Evolutionary conservation across 2,888 invertebrate species (phyloP), one percentile per base, ranked within the genome.

Genomic region (Melieria picta): DNA sequence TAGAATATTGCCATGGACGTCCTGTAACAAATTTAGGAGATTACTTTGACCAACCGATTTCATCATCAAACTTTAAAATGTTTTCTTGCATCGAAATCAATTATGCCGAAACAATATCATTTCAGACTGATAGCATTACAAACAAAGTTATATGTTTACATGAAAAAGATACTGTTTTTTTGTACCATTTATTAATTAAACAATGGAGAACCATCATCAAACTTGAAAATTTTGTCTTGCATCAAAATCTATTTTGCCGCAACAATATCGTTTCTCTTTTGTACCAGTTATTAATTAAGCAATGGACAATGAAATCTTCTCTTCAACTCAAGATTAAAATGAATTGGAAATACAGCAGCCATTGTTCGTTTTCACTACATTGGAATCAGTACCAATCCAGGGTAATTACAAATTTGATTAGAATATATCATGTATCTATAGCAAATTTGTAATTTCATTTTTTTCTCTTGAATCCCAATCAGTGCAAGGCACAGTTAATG

Each of bases 31-130:
- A 63, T 47, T 52, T 71, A 5, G 60, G 50, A 10, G 43, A 43
- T 63, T 65, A 30, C 65, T 76, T 73, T 65, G 57, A 72, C 48
- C 65, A 72, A 62, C 73, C 73, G 69, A 72, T 74, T 46, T 50
- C 60, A n/a, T 76, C 63, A 46, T 72, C 13, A 56, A 60, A 60
- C 42, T 71, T 71, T 58, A 65, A 75, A 42, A 71, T 73, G 55
- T 75, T 73, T 72, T 73, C 65, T 50, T 63, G 65, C 16, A 61
- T 67, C 70, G 70, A 68, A 67, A 72, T 75, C 57, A 48, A 48
- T 50, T 75, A 72, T 13, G 64, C 63, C 50, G 64, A 65, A 47
- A 57, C n/a, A 67, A 67, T 62, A 57, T 16, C 72, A 70, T 74
- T 75, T 63, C 58, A 50, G 4, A 63, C 57, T 60, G 72, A 72